Evolutionary conservation across 2,113 vertebrate species (phyloP), one percentile per base, ranked within the genome.

Genomic region (Trichomycterus rosablanca): DNA sequence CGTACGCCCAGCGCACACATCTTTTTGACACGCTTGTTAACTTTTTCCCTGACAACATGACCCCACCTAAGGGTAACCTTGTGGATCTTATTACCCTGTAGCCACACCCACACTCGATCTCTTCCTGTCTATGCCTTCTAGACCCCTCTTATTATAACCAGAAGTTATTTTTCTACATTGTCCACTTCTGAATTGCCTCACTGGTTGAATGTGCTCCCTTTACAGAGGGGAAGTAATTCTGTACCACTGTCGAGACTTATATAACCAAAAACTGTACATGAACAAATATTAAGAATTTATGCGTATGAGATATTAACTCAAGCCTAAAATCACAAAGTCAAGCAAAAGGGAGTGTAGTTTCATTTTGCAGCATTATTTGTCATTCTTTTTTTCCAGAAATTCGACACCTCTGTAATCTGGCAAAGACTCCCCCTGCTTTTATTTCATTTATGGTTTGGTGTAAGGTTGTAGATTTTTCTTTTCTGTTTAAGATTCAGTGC

Each of bases 31-130:
- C 90, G 0, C 85, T 99, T 28, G 96, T 99, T 74, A 97, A 95
- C 83, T 98, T 99, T 87, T 99, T 99, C 76, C 96, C 96, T 0
- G 96, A 99, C 88, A 97, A 89, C 87, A 99, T 99, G 96, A 97
- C 95, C 42, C 95, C 96, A 19, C 96, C 96, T 15, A 98, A 97
- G 81, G 96, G 96, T 84, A 99, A 98, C 84, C 81, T 99, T 76
- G 95, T 99, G 1, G 96, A 99, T 83, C 94, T 99, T 78, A 98
- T 98, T 81, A 95, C 91, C 2, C 92, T 98, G 83, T 99, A 87
- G 89, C 6, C 1, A 74, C 78, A 49, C 77, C 67, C 59, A 57
- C 46, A 34, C 30, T 1, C 3, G n/a, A 22, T 12, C 11, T 42
- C 14, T 26, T 28, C 14, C 42, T 15, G 16, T 24, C 8, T 43